Evolutionary conservation across 2,113 vertebrate genomes (phyloP), one percentile per base, ranked within the genome.

Genomic region (Nothocercus julius): DNA sequence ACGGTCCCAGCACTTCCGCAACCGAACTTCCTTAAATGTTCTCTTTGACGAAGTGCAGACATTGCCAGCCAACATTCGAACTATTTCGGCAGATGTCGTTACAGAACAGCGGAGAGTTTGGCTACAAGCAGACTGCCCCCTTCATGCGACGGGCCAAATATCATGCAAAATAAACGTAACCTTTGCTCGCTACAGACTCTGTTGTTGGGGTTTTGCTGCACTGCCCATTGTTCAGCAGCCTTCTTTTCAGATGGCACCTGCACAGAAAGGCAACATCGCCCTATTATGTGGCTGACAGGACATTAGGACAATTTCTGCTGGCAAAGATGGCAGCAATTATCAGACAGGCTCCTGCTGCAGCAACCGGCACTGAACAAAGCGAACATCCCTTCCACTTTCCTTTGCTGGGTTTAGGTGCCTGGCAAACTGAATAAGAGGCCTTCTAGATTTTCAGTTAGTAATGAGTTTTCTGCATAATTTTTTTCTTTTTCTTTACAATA

Each of bases 1-100:
- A 32, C 34, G 0, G 74, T 49, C 69, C 16, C 8, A 70, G 58
- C 69, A 53, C 96, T 97, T 97, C 96, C 96, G 96, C 95, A 85
- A 54, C 42, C 51, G 36, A 91, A 95, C 97, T 97, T 97, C 97
- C 97, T 96, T 89, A 96, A 95, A 89, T 62, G 79, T 77, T 84
- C 49, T 84, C 85, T 93, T 90, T 79, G 92, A 95, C 56, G 7
- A 92, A 95, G 63, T 2, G 68, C 93, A 95, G 95, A 40, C 87
- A 90, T 75, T 45, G 79, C 90, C 94, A 95, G 80, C 68, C 5
- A 51, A 42, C 8, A 13, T 54, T 92, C 75, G 49, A 81, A 83
- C 90, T 58, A 28, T 40, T 86, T 75, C 90, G 89, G 86, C 96
- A 93, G 89, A 89, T 82, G 89, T 45, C 58, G 25, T 59, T 36